Evolutionary conservation across 1,140 invertebrate genomes (phyloP).

Genomic region (Procambarus virginalis): DNA sequence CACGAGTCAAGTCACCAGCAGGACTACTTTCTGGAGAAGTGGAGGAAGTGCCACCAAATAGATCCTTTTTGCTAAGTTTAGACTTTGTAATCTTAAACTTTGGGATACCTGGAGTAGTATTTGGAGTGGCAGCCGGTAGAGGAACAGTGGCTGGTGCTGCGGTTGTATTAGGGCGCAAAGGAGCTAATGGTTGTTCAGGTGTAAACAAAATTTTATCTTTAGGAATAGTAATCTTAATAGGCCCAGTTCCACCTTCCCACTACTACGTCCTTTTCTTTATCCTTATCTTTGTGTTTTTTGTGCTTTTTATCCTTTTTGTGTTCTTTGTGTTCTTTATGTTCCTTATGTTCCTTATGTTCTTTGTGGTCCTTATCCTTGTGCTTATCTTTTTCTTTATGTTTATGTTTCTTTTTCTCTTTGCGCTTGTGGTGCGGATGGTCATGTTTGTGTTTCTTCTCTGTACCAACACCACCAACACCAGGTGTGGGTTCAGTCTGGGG

Average conservation of each 20-base stretch:
- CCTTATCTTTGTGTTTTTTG: slow-evolving; percentile 80
- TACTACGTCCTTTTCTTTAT: slow-evolving; percentile 75
- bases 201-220: slow-evolving; percentile 79
- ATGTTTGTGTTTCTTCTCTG: slow-evolving; percentile 77
- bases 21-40: slow-evolving; percentile 66
- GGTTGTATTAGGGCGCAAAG: slow-evolving; percentile 70
- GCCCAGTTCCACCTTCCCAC: slow-evolving; percentile 72
- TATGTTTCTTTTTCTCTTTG: slow-evolving; percentile 54
- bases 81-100: slow-evolving; percentile 82
- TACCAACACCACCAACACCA: slow-evolving; percentile 17
- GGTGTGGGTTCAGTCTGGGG: slow-evolving; percentile 5
- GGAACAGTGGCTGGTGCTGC: slow-evolving; percentile 60
- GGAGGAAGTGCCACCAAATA: slow-evolving; percentile 54
- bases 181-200: slow-evolving; percentile 71
- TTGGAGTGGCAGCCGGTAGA: slow-evolving; percentile 5
- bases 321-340: not conserved
- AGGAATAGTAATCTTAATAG: slow-evolving; percentile 81
- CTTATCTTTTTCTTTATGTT: slow-evolving; percentile 50
- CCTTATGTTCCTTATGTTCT: slow-evolving; percentile 19
- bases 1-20: slow-evolving; percentile 70
- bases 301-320: slow-evolving; percentile 72
- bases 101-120: slow-evolving; percentile 69
- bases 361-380: slow-evolving; percentile 60
- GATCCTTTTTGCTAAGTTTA: slow-evolving; percentile 75
- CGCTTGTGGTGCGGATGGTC: slow-evolving; percentile 65